Evolutionary conservation across 2,888 invertebrate species (phyloP).

Genomic region (Griposia aprilina): DNA sequence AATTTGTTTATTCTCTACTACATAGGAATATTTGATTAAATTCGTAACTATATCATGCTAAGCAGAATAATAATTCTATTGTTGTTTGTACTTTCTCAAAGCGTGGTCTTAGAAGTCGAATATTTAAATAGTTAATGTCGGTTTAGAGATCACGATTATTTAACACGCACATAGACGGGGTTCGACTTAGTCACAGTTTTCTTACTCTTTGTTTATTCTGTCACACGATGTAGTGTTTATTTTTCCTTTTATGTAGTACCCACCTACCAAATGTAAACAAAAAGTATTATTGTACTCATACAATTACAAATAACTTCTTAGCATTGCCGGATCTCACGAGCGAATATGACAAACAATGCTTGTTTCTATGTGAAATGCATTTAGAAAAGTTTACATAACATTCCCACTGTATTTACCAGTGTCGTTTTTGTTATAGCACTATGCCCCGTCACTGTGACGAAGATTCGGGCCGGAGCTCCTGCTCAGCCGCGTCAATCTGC

Average conservation of each 20-base stretch:
- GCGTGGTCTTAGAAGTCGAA: slow-evolving; percentile 36
- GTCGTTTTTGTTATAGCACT: slow-evolving; percentile 72
- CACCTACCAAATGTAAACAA: slow-evolving; percentile 2
- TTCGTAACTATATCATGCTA: not conserved
- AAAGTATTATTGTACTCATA: not conserved
- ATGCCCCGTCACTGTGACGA: slow-evolving; percentile 86
- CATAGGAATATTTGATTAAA: not conserved
- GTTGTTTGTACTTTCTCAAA: slow-evolving; percentile 43
- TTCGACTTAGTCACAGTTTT: not conserved
- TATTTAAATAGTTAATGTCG: slow-evolving; percentile 69
- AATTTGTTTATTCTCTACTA: not conserved
- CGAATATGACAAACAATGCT: slow-evolving; percentile 21
- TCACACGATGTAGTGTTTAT: too few relatives aligned
- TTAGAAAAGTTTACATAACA: slow-evolving; percentile 30
- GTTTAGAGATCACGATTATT: slow-evolving; percentile 66
- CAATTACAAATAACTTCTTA: not conserved
- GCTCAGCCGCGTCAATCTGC: slow-evolving; percentile 85
- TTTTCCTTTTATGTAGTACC: not conserved
- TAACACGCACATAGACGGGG: slow-evolving; percentile 27
- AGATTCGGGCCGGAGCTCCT: slow-evolving; percentile 88
- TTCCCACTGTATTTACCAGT: slow-evolving; percentile 32
- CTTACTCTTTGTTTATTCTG: not conserved
- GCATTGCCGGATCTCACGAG: slow-evolving; percentile 4
- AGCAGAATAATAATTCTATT: not conserved
- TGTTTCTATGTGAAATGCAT: slow-evolving; percentile 19